Evolutionary conservation across 1,140 invertebrate species (phyloP).

Genomic region (Neodiprion lecontei): DNA sequence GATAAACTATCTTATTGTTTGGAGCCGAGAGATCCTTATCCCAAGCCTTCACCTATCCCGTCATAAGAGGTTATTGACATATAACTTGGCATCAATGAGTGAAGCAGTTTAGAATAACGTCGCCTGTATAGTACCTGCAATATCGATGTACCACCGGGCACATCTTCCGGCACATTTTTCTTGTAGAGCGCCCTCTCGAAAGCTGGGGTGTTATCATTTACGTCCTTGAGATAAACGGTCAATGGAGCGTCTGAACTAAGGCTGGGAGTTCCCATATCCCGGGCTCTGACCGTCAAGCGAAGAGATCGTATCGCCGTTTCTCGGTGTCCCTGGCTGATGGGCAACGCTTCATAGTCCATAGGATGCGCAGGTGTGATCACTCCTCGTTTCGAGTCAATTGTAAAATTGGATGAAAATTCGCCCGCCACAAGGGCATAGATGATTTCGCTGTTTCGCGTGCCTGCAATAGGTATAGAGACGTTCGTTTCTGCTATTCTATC

Average conservation of each 20-base stretch:
- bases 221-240: constrained; percentile 83
- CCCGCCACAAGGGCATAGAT: constrained; percentile 82
- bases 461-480: constrained; percentile 51
- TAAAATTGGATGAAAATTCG: constrained; percentile 79
- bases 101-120: constrained; percentile 18
- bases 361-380: constrained; percentile 71
- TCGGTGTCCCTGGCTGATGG: constrained; percentile 65
- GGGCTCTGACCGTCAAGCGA: constrained; percentile 78
- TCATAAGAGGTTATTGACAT: constrained; percentile 8
- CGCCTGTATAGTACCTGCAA: constrained; percentile 67
- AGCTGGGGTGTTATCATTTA: constrained; percentile 84
- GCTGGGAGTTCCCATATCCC: constrained; percentile 80
- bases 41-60: constrained; percentile 73
- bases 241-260: constrained; percentile 78
- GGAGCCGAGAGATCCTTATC: constrained; percentile 86
- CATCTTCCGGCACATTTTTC: constrained; percentile 82
- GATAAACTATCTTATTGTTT: constrained; percentile 87
- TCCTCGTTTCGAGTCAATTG: constrained; percentile 77
- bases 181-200: constrained; percentile 81
- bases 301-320: constrained; percentile 68
- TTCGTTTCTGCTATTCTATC: neutral
- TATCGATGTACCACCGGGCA: constrained; percentile 78
- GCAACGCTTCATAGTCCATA: constrained; percentile 82
- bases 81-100: neutral
- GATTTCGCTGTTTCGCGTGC: constrained; percentile 85